phyloP scores from a whole-genome alignment of 2,797 vertebrate species.

The Pagetopsis macropterus region DNA sequence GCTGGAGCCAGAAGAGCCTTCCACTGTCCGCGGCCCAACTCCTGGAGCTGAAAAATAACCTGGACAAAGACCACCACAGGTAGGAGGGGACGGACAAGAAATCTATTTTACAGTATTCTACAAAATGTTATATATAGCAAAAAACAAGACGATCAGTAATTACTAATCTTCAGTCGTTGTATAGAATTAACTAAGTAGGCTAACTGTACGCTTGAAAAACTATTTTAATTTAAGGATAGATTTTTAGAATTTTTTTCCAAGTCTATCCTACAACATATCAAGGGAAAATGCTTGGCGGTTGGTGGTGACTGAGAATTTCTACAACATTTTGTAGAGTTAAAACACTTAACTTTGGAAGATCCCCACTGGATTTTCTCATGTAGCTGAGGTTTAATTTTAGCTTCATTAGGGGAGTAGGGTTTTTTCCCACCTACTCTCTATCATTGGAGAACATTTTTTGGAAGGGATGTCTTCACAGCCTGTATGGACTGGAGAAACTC shows the following conservation, averaged over 20 bases:
- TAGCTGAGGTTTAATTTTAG: neutral
- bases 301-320: too few relatives aligned
- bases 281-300: too few relatives aligned
- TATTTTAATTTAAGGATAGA: too few relatives aligned
- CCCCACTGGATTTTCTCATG: neutral
- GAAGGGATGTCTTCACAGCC: neutral
- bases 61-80: slow-evolving; percentile 89
- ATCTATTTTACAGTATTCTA: neutral
- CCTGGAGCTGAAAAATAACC: slow-evolving; percentile 57
- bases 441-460: neutral
- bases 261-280: too few relatives aligned
- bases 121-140: neutral
- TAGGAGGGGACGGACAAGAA: slow-evolving; percentile 47
- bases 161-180: neutral
- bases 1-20: slow-evolving; percentile 85
- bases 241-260: too few relatives aligned
- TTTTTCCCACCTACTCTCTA: neutral
- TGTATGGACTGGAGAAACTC: neutral
- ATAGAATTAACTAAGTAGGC: neutral
- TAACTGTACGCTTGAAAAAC: too few relatives aligned
- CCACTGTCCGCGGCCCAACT: slow-evolving; percentile 76
- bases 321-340: too few relatives aligned
- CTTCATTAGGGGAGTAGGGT: neutral
- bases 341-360: neutral
- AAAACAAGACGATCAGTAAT: too few relatives aligned